Evolutionary conservation across 2,113 vertebrate species (phyloP).

Genomic region (Nanorana parkeri): DNA sequence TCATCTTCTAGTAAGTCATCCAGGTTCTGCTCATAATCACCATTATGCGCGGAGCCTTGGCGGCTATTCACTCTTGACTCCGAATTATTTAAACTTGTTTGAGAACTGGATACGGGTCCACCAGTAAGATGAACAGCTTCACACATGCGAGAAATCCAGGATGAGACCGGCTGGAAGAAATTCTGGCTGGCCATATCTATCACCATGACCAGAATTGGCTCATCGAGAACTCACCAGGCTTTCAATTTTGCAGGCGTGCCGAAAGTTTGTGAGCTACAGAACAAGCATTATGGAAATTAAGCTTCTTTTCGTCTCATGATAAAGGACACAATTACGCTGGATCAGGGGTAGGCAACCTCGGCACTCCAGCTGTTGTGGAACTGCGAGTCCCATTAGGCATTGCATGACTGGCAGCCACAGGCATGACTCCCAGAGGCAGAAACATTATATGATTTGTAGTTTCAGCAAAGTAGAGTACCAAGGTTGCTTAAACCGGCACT

Average conservation of each 20-base stretch:
- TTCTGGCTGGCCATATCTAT: slow-evolving; percentile 74
- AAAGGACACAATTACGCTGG: background rate
- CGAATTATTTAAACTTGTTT: slow-evolving; percentile 68
- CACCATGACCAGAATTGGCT: slow-evolving; percentile 62
- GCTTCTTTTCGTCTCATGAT: slow-evolving; percentile 64
- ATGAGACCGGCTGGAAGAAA: slow-evolving; percentile 75
- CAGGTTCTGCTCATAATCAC: slow-evolving; percentile 61
- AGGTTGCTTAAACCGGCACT: no score
- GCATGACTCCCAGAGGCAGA: no score
- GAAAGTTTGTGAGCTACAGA: slow-evolving; percentile 70
- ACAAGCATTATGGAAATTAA: slow-evolving; percentile 73
- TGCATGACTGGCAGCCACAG: no score
- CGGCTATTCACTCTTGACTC: slow-evolving; percentile 62
- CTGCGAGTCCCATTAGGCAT: no score
- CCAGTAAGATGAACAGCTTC: slow-evolving; percentile 78
- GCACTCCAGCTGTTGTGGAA: no score
- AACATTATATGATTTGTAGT: no score
- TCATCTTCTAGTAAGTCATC: slow-evolving; percentile 67
- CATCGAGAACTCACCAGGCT: slow-evolving; percentile 60
- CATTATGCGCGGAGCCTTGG: slow-evolving; percentile 58
- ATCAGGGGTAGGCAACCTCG: no score
- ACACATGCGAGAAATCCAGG: slow-evolving; percentile 80
- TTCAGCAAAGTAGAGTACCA: no score
- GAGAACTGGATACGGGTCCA: slow-evolving; percentile 68
- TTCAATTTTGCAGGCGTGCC: slow-evolving; percentile 68